These are phyloP conservation scores for Apotomis betuletana DNA, from an alignment of 2,888 invertebrate genomes.

Conservation along the genomic window DNA sequence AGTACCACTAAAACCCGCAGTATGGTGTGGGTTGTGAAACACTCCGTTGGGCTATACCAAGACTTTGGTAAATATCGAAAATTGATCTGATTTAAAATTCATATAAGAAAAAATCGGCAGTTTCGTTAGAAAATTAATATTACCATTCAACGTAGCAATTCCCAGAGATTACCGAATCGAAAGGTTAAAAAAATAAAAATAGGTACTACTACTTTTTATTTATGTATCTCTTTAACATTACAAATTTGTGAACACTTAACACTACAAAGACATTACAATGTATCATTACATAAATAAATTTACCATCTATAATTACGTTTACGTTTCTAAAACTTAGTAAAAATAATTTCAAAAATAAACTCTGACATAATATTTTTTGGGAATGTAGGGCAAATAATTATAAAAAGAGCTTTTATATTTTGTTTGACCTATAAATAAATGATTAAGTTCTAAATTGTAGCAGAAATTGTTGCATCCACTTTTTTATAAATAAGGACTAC, in stretches of 20 bases:
- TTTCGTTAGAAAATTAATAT: no score
- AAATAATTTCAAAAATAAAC: constrained; percentile 31
- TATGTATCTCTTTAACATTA: constrained; percentile 61
- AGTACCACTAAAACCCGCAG: no score
- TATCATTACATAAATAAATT: constrained; percentile 39
- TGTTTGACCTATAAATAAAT: constrained; percentile 34
- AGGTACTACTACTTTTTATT: constrained; percentile 50
- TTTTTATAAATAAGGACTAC: constrained; percentile 41
- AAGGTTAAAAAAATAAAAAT: constrained; percentile 4
- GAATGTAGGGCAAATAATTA: constrained; percentile 5
- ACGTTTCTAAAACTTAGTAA: not conserved
- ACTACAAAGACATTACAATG: constrained; percentile 41
- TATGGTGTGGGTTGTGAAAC: no score
- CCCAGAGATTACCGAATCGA: no score
- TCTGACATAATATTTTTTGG: constrained; percentile 11
- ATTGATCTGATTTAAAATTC: no score
- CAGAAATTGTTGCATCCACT: constrained; percentile 27
- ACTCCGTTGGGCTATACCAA: no score
- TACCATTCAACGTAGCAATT: no score
- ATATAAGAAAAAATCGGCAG: no score
- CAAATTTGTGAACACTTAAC: constrained; percentile 60
- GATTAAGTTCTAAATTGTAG: constrained; percentile 16
- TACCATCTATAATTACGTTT: constrained; percentile 19
- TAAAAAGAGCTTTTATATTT: constrained; percentile 22
- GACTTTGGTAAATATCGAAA: no score